phyloP scores from a whole-genome alignment of 2,113 vertebrate genomes.

The Heloderma charlesbogerti region DNA sequence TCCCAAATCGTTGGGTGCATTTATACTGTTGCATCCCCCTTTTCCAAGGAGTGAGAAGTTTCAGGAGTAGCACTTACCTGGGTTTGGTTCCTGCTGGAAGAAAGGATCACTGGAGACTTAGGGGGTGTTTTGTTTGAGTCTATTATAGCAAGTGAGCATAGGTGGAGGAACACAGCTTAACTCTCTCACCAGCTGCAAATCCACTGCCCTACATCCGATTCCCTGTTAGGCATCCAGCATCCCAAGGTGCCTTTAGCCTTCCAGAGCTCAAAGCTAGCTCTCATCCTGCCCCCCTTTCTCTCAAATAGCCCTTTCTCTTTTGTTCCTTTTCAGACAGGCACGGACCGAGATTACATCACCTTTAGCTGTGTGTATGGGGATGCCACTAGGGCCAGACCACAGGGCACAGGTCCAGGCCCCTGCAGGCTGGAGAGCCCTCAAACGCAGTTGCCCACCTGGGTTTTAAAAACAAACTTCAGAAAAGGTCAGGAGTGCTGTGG shows the following conservation, averaged over 20 bases:
- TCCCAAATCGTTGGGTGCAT: background rate
- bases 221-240: background rate
- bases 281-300: background rate
- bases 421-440: background rate
- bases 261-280: background rate
- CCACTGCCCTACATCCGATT: background rate
- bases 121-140: too few species aligned
- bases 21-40: background rate
- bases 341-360: background rate
- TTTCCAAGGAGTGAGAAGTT: background rate
- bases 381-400: too few species aligned
- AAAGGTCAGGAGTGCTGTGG: background rate
- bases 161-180: too few species aligned
- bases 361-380: background rate
- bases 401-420: background rate
- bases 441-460: background rate
- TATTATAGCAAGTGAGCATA: background rate
- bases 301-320: background rate
- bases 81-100: background rate
- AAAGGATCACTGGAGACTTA: background rate
- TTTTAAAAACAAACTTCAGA: background rate
- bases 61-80: background rate
- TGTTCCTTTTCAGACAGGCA: background rate
- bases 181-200: background rate
- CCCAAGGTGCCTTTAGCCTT: background rate